Conservation (phyloP, 1,140 invertebrate genomes). For the Papilio machaon region DNA sequence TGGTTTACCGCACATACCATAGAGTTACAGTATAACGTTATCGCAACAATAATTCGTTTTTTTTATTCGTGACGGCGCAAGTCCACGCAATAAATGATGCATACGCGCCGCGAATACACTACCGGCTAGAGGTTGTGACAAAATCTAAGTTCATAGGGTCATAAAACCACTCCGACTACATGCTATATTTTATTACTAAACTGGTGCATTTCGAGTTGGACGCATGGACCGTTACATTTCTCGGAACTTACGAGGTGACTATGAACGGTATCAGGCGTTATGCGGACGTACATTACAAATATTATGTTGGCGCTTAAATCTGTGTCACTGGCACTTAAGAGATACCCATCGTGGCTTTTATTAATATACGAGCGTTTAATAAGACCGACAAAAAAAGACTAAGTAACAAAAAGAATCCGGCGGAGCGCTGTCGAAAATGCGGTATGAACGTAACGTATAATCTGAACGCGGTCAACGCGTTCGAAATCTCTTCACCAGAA, state of each 20-base stretch:
- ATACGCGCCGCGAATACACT: constrained; percentile 28
- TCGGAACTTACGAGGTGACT: constrained; percentile 63
- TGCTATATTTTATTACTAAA: constrained; percentile 63
- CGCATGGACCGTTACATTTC: constrained; percentile 67
- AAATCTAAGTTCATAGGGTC: constrained; percentile 66
- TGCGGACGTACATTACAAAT: constrained; percentile 66
- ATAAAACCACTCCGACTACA: constrained; percentile 57
- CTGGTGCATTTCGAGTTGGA: constrained; percentile 67
- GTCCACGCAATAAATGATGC: constrained; percentile 38
- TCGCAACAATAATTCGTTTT: constrained; percentile 30
- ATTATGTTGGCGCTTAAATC: constrained; percentile 66
- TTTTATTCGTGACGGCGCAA: constrained; percentile 31
- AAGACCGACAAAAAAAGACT: constrained; percentile 54
- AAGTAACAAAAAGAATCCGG: constrained; percentile 39
- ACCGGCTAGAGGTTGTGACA: constrained; percentile 52
- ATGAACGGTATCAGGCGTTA: constrained; percentile 66
- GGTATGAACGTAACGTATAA: constrained; percentile 40
- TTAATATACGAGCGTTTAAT: constrained; percentile 57
- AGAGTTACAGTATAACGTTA: constrained; percentile 1
- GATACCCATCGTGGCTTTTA: constrained; percentile 64
- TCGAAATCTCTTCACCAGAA: constrained; percentile 50
- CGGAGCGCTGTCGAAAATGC: constrained; percentile 8
- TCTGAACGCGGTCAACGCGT: constrained; percentile 55
- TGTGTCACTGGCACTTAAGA: constrained; percentile 65
- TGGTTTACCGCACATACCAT: constrained; percentile 6